Evolutionary conservation across 1,140 invertebrate genomes (phyloP).

Genomic region (Cylas formicarius): DNA sequence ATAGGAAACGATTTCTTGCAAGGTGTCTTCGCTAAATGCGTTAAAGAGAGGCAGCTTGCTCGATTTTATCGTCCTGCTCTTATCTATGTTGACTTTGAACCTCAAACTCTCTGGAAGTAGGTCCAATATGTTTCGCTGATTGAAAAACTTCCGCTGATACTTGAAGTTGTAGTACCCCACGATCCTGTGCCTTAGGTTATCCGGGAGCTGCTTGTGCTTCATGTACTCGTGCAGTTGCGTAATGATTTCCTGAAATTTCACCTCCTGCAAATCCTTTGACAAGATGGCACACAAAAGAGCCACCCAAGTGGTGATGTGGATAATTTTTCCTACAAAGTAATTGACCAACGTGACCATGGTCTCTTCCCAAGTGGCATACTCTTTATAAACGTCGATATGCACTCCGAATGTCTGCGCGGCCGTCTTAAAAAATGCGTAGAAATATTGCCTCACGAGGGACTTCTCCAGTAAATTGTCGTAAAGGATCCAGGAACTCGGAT

Average conservation of each 20-base stretch:
- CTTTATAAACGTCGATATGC: neutral
- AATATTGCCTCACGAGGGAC: neutral
- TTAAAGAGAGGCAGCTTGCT: constrained; percentile 23
- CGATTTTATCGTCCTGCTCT: constrained; percentile 27
- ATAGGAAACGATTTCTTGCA: constrained; percentile 19
- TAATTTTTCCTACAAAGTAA: constrained; percentile 6
- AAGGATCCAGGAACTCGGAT: constrained; percentile 1
- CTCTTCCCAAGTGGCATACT: constrained; percentile 1
- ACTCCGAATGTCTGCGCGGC: constrained; percentile 14
- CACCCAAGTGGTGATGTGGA: constrained; percentile 4
- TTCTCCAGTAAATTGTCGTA: neutral
- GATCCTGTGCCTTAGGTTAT: constrained; percentile 19
- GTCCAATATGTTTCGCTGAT: constrained; percentile 28
- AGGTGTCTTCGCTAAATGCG: constrained; percentile 19
- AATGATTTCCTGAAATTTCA: constrained; percentile 27
- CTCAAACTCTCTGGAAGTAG: constrained; percentile 19
- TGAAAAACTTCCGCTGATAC: constrained; percentile 28
- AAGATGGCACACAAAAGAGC: constrained; percentile 2
- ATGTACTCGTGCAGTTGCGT: constrained; percentile 25
- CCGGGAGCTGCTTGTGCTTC: constrained; percentile 26
- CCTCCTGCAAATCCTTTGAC: constrained; percentile 20
- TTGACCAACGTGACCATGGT: neutral
- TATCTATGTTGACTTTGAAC: constrained; percentile 23
- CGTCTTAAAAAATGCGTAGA: constrained; percentile 8
- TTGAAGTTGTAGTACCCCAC: constrained; percentile 27